Evolutionary conservation across 2,888 invertebrate genomes (phyloP), one percentile per base, ranked within the genome.

Genomic region (Bombyx huttoni): DNA sequence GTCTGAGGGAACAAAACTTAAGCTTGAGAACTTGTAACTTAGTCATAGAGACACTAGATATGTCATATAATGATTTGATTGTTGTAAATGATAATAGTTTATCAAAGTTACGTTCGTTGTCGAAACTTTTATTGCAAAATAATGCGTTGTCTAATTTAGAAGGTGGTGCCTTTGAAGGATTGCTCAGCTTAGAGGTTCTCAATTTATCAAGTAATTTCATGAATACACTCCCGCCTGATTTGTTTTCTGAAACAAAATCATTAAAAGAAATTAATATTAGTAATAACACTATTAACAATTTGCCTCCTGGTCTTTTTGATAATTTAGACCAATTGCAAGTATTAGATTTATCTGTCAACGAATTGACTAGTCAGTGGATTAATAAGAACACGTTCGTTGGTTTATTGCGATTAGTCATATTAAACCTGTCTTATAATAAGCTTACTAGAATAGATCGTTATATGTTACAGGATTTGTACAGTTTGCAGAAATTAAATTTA

Each of bases 161-260:
- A 60, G 94, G 94, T 70, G 90, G 92, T 61, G 92, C 94, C 55
- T 91, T 96, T 60, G 89, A 89, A 55, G 94, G 94, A 57, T 83
- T 96, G 59, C 81, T 88, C 53, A 89, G 91, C 57, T 79, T 96
- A 60, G 91, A 91, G 68, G 89, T 92, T 60, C 81, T 96, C 48
- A 95, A 96, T 81, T 77, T 96, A 67, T 94, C 95, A 12, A 93
- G 93, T 80, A 96, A 96, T 78, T 91, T 91, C 69, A 85, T 96
- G 61, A 92, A 91, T 50, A 91, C 92, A 8, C 81, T 96, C 57
- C 94, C 96, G 7, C 92, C 93, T 24, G 93, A 93, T 65, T 68
- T 95, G 51, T 94, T 96, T 77, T 85, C 91, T 63, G 91, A 91
- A 51, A 91, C 92, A 9, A 90, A 90, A 61, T 90, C 91, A 55